Percentiles rank a stretch among this genome's conserved stretches.
Conservation (phyloP, 2,797 vertebrate genomes). For the Carduelis carduelis region DNA sequence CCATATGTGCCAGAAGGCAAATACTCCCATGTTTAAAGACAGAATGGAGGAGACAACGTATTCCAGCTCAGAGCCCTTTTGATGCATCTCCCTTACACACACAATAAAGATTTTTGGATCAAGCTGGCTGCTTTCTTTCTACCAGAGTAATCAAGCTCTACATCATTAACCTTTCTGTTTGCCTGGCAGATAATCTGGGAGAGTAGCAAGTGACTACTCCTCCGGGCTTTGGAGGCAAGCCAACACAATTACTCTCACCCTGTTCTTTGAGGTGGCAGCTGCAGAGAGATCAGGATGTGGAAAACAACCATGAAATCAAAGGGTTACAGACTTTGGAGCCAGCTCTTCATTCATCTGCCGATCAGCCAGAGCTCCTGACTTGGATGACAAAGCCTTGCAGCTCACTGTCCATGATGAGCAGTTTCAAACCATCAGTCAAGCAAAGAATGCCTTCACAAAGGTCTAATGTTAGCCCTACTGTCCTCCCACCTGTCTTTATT, state of each 20-base stretch:
- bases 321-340: background rate
- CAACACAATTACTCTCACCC: constrained; percentile 58
- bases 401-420: background rate
- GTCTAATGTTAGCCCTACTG: background rate
- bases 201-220: constrained; percentile 30
- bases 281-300: constrained; percentile 10
- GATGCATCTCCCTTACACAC: background rate
- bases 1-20: constrained; percentile 11
- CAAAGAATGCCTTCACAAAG: background rate
- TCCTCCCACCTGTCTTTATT: constrained; percentile 37
- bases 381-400: background rate
- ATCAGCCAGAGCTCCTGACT: background rate
- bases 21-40: background rate
- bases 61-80: background rate
- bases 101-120: constrained; percentile 40
- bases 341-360: background rate
- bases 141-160: constrained; percentile 53
- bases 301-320: constrained; percentile 8
- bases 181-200: constrained; percentile 39
- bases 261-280: constrained; percentile 48
- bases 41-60: background rate
- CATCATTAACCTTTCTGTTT: constrained; percentile 67
- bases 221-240: constrained; percentile 35
- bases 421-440: background rate
- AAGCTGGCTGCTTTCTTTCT: constrained; percentile 49